Conservation (phyloP, 2,888 invertebrate species). For the Linnaemya vulpina region DNA sequence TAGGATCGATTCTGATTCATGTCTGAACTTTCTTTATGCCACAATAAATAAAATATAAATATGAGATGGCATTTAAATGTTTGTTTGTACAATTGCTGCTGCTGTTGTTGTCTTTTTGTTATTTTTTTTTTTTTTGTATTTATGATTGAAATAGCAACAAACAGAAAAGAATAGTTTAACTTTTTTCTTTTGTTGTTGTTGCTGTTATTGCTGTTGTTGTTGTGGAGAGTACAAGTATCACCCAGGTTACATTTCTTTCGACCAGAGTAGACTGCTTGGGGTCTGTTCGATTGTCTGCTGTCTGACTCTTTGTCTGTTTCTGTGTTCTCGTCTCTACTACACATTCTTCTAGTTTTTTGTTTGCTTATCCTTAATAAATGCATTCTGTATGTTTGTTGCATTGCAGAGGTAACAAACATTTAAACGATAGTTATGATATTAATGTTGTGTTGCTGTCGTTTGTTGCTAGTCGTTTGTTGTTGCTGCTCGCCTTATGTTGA, state of each 20-base stretch:
- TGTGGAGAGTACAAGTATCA: constrained; percentile 28
- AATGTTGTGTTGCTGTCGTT: constrained; percentile 58
- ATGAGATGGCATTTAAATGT: constrained; percentile 55
- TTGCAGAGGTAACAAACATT: constrained; percentile 61
- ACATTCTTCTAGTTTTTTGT: constrained; percentile 45
- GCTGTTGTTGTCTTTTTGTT: constrained; percentile 36
- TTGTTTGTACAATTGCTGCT: constrained; percentile 43
- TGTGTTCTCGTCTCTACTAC: constrained; percentile 40
- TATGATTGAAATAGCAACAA: constrained; percentile 44
- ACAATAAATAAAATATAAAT: constrained; percentile 56
- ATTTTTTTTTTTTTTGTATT: constrained; percentile 40
- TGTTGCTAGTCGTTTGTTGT: constrained; percentile 39
- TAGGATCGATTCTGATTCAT: constrained; percentile 46
- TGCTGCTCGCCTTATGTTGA: constrained; percentile 32
- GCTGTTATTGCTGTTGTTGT: neutral
- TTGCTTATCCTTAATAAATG: constrained; percentile 44
- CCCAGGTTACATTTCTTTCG: constrained; percentile 59
- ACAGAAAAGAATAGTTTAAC: constrained; percentile 5
- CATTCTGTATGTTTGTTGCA: constrained; percentile 31
- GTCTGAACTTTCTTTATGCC: constrained; percentile 50
- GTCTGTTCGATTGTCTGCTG: constrained; percentile 76
- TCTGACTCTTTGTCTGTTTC: constrained; percentile 67
- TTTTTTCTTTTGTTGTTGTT: neutral
- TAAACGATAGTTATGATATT: constrained; percentile 70
- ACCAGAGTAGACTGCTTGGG: constrained; percentile 82